phyloP scores from a whole-genome alignment of 2,888 invertebrate genomes.

The Steinernema scapterisci region DNA sequence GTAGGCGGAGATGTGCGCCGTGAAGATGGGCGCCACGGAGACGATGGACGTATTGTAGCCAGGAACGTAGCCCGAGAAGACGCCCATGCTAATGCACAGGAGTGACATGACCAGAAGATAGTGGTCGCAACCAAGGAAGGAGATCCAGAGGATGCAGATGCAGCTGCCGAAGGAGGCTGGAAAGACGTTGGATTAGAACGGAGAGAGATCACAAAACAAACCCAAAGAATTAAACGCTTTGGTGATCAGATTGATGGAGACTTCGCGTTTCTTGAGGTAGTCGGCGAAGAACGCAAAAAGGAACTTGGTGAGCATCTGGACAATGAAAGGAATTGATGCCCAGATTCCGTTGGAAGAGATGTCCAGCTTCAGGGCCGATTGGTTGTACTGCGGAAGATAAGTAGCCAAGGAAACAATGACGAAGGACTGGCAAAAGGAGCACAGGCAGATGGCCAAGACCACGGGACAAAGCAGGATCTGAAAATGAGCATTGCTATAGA shows the following conservation, averaged over 20 bases:
- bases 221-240: conserved; percentile 54
- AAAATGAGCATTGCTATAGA: conserved; percentile 31
- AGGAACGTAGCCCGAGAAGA: conserved; percentile 58
- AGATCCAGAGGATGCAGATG: conserved; percentile 48
- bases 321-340: conserved; percentile 59
- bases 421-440: conserved; percentile 63
- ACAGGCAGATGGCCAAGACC: conserved; percentile 57
- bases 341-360: conserved; percentile 56
- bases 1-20: conserved; percentile 62
- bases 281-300: conserved; percentile 60
- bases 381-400: conserved; percentile 60
- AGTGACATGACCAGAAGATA: conserved; percentile 44
- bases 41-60: conserved; percentile 64
- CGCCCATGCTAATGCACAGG: conserved; percentile 52
- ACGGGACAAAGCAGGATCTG: conserved; percentile 57
- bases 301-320: conserved; percentile 60
- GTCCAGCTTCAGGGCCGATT: conserved; percentile 55
- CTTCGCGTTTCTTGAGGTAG: conserved; percentile 47
- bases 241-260: conserved; percentile 52
- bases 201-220: background rate
- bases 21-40: conserved; percentile 60
- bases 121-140: conserved; percentile 38
- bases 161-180: conserved; percentile 60
- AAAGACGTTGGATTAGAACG: conserved; percentile 26
- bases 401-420: conserved; percentile 58